A percentile compares a stretch with the other conserved stretches of the same genome.
Conservation (phyloP, 2,113 vertebrate species). For the Tilapia sparmanii region DNA sequence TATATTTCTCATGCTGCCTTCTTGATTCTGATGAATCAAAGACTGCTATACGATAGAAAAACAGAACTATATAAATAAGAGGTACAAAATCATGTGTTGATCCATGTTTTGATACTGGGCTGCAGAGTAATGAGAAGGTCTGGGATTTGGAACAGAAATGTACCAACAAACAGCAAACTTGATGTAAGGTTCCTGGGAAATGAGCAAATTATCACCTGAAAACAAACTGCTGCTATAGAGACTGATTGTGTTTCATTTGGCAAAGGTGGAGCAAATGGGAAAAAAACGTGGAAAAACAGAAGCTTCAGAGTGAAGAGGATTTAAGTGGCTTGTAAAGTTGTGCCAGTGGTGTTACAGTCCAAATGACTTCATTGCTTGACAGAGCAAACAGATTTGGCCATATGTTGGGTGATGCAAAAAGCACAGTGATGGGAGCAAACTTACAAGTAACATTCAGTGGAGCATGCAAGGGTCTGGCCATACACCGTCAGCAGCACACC, state of each 20-base stretch:
- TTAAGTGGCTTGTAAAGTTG: not conserved
- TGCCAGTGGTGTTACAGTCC: not conserved
- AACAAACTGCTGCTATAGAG: not conserved
- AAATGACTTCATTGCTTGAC: not conserved
- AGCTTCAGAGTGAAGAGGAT: not conserved
- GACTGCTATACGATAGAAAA: not conserved
- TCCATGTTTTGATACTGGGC: not conserved
- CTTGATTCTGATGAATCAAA: not conserved
- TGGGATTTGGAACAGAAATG: not conserved
- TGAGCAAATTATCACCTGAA: not conserved
- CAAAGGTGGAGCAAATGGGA: not conserved
- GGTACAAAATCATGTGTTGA: fast-evolving
- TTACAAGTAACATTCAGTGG: not conserved
- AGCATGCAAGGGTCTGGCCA: not conserved
- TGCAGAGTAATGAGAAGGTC: not conserved
- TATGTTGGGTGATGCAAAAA: not conserved
- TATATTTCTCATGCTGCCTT: not conserved
- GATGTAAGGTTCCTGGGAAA: not conserved
- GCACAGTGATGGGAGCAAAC: not conserved
- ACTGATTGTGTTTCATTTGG: not conserved
- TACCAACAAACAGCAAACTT: not conserved
- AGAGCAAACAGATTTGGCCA: not conserved
- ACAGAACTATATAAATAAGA: not conserved
- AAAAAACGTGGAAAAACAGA: not conserved
- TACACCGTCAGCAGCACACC: not conserved